Evolutionary conservation across 2,113 vertebrate genomes (phyloP).

Genomic region (Struthio camelus): DNA sequence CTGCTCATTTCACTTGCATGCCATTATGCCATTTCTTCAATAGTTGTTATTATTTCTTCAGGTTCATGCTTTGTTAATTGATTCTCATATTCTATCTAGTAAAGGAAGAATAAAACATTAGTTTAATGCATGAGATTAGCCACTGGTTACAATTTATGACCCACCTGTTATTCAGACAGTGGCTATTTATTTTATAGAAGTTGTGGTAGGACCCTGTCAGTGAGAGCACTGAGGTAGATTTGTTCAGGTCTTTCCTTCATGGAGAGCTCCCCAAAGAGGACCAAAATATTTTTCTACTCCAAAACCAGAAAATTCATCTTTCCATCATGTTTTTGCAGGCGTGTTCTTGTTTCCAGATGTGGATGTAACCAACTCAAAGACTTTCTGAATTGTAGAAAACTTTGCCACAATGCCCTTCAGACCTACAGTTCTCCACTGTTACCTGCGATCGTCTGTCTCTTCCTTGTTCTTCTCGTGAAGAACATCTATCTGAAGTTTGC

Average conservation of each 20-base stretch:
- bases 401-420: background rate
- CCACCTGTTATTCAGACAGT: background rate
- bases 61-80: background rate
- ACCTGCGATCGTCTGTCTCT: background rate
- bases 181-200: background rate
- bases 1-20: background rate
- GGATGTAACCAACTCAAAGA: background rate
- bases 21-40: background rate
- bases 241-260: background rate
- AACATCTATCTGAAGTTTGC: background rate
- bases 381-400: background rate
- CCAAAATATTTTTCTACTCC: background rate
- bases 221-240: background rate
- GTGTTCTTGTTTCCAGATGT: background rate
- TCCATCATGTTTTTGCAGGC: background rate
- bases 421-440: background rate
- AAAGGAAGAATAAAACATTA: constrained; percentile 29
- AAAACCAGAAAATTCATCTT: background rate
- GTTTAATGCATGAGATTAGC: background rate
- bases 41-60: background rate
- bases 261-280: background rate
- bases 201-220: background rate
- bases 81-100: background rate
- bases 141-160: background rate
- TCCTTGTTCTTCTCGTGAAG: background rate